Evolutionary conservation across 2,888 invertebrate genomes (phyloP).

Genomic region (Drosophila falleni): DNA sequence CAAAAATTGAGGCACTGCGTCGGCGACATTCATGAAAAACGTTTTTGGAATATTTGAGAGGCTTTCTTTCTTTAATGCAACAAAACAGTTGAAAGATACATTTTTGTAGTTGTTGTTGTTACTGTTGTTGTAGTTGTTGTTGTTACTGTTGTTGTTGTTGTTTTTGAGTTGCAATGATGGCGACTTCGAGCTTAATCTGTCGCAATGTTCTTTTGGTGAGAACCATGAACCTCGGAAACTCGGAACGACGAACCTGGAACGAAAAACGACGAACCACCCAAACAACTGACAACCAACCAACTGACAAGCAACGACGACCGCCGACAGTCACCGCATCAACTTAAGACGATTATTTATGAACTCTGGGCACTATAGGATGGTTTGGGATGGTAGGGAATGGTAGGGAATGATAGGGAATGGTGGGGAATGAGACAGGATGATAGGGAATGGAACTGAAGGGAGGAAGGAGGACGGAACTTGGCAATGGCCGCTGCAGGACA

Average conservation of each 20-base stretch:
- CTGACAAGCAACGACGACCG: constrained; percentile 4
- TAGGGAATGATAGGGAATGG: background rate
- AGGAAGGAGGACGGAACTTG: background rate
- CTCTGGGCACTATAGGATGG: constrained; percentile 17
- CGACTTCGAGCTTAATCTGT: constrained; percentile 61
- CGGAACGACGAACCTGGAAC: constrained; percentile 29
- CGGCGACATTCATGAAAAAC: constrained; percentile 80
- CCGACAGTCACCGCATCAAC: constrained; percentile 70
- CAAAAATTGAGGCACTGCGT: constrained; percentile 77
- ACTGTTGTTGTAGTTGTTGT: constrained; percentile 12
- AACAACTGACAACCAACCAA: constrained; percentile 40
- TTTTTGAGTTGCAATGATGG: constrained; percentile 29
- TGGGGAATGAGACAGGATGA: background rate
- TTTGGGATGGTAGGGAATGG: background rate
- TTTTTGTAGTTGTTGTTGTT: too few relatives aligned
- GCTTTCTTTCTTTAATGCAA: constrained; percentile 40
- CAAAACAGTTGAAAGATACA: constrained; percentile 26
- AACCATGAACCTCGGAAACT: constrained; percentile 28
- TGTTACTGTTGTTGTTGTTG: constrained; percentile 9
- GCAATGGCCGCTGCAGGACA: constrained; percentile 75
- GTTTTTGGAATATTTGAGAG: constrained; percentile 75
- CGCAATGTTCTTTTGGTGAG: constrained; percentile 53
- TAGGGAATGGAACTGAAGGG: background rate
- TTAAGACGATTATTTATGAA: constrained; percentile 83
- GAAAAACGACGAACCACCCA: constrained; percentile 60